A percentile compares a stretch with the other conserved stretches of the same genome.
These are phyloP conservation scores for Odobenus rosmarus DNA, from an alignment of 2,113 vertebrate genomes.

Conservation along the genomic window DNA sequence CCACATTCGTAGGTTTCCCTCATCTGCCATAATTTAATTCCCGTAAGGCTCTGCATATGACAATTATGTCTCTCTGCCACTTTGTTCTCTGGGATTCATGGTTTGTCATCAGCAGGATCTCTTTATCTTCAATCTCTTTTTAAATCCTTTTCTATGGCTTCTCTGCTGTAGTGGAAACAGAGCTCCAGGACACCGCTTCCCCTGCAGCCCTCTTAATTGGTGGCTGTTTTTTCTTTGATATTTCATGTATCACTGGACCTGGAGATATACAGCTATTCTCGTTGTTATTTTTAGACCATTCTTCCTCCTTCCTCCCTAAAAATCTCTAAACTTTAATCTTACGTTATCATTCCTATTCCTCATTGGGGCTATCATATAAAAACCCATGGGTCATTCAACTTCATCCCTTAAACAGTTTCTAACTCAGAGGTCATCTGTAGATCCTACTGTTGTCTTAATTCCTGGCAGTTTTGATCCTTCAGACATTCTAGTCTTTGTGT, in stretches of 20 bases:
- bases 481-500: neutral
- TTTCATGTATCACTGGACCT: neutral
- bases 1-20: neutral
- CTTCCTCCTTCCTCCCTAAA: neutral
- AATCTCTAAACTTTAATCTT: conserved; percentile 16
- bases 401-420: neutral
- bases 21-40: neutral
- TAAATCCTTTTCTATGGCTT: neutral
- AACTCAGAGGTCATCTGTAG: neutral
- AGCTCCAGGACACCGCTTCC: neutral
- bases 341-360: neutral
- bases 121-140: neutral
- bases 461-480: neutral
- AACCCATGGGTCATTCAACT: neutral
- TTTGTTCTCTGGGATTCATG: neutral
- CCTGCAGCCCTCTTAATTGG: neutral
- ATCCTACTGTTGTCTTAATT: neutral
- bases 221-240: neutral
- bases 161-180: neutral
- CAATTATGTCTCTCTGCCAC: neutral
- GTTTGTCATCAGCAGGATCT: neutral
- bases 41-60: neutral
- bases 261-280: neutral
- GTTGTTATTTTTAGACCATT: neutral
- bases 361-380: neutral